Evolutionary conservation across 2,888 invertebrate species (phyloP), one percentile per base, ranked within the genome.

Genomic region (Meiosimyza decipiens): DNA sequence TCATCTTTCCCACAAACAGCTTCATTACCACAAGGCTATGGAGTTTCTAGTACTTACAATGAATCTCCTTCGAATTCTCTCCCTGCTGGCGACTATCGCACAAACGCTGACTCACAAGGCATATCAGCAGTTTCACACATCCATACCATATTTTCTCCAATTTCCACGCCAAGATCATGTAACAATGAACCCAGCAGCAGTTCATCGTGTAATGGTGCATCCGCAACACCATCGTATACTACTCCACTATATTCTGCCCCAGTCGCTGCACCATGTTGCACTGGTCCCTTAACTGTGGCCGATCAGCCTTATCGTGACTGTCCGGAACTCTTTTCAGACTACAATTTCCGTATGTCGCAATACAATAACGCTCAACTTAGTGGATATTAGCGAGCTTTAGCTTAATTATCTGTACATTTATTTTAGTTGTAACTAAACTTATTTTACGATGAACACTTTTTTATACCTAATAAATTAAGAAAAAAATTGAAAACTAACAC

Each of bases 231-330:
- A 40, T 40, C 40, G 12, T 47, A 13, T 33, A 15, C 63, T 47
- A 16, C 13, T 6, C 40, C 40, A 7, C 9, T 1, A 40, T 40
- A 40, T 9, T 40, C 60, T 40, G 51, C 64, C 16, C n/a, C 71
- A 40, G n/a, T 55, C 5, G n/a, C 55, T 3, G 22, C 75, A 28
- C 54, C 75, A 6, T 18, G 75, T 47, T 80, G 79, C 59, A 70
- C 71, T 65, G 71, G 78, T 12, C 81, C 83, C 11, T 76, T 82
- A 5, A 79, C 81, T 1, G 64, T 78, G n/a, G 73, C 79, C 28
- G 83, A 82, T 74, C 83, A 83, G 22, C 82, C 83, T 4, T 83
- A 77, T 66, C 81, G 83, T 3, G 78, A 77, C 47, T 83, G 83
- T 6, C 83, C 82, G 15, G 82, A 83, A 74, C 80, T 83, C 3